phyloP scores from a whole-genome alignment of 2,113 vertebrate species.

The Isurus oxyrinchus region DNA sequence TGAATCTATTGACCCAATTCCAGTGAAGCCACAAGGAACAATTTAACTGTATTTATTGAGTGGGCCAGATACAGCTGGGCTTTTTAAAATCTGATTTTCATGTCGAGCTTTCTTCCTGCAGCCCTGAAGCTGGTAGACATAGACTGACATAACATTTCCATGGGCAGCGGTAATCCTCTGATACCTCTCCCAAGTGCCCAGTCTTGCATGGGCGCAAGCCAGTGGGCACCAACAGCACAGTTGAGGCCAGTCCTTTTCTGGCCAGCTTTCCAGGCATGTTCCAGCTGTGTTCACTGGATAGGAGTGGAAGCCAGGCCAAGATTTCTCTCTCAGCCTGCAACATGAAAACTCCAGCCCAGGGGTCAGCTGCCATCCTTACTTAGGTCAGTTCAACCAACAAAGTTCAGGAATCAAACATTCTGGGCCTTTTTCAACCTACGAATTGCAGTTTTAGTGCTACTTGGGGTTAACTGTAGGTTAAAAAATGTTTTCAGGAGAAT shows the following conservation, averaged over 20 bases:
- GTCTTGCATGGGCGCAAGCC: background rate
- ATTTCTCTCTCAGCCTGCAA: rapidly evolving
- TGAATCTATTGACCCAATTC: conserved; percentile 5
- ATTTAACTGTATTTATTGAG: background rate
- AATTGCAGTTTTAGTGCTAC: background rate
- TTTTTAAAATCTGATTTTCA: background rate
- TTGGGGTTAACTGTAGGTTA: background rate
- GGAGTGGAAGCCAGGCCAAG: background rate
- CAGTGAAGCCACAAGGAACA: background rate
- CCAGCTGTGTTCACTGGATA: background rate
- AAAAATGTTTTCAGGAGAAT: background rate
- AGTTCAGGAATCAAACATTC: background rate
- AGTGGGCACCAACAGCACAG: background rate
- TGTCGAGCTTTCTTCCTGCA: background rate
- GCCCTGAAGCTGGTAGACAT: background rate
- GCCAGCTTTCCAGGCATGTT: background rate
- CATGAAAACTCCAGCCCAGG: background rate
- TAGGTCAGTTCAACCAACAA: too few species aligned
- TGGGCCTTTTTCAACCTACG: background rate
- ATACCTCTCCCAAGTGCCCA: background rate
- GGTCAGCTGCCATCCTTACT: background rate
- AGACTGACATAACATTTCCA: background rate
- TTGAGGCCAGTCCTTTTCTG: background rate
- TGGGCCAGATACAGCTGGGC: background rate
- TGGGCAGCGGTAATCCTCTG: background rate